Evolutionary conservation across 2,113 vertebrate species (phyloP), one percentile per base, ranked within the genome.

Genomic region (Trogon melanurus): DNA sequence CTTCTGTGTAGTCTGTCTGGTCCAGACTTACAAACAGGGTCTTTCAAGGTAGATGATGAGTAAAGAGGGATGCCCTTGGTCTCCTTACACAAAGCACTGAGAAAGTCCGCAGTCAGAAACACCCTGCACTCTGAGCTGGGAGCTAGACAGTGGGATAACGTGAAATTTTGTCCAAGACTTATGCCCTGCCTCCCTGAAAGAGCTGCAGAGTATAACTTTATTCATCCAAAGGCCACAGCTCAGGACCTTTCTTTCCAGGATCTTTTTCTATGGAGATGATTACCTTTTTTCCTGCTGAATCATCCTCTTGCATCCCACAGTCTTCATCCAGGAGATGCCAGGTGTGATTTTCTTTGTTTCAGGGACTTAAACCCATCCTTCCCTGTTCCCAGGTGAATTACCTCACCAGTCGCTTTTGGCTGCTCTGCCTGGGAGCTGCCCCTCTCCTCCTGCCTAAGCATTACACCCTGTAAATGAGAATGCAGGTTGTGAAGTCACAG

Each of bases 31-130:
- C 25, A 58, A 32, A 25, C 27, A 27, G 4, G 6, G 10, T 70
- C 54, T 80, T 44, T 83, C 67, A 38, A 27, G 27, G 41, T 25
- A 53, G 22, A 23, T 38, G 34, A n/a, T 57, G 53, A 58, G 7
- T 41, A n/a, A 19, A 53, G 25, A 34, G 13, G 0, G 0, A 36
- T 48, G 23, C 18, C 4, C 17, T 54, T 62, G 22, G 30, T 81
- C 69, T 84, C 21, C 41, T 84, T 74, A 48, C 20, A 54, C 10
- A 58, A 54, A 1, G 1, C 18, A 25, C 8, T 48, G 18, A 61
- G 58, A 61, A 88, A 29, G 45, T 61, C 79, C 84, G 64, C 32
- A n/a, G 17, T 47, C 19, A 48, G 51, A 74, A 96, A 26, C 32
- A 51, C 6, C 13, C 57, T 1, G 0, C 2, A 1, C 51, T 44